Evolutionary conservation across 1,140 invertebrate species (phyloP).

Genomic region (Copidosoma floridanum): DNA sequence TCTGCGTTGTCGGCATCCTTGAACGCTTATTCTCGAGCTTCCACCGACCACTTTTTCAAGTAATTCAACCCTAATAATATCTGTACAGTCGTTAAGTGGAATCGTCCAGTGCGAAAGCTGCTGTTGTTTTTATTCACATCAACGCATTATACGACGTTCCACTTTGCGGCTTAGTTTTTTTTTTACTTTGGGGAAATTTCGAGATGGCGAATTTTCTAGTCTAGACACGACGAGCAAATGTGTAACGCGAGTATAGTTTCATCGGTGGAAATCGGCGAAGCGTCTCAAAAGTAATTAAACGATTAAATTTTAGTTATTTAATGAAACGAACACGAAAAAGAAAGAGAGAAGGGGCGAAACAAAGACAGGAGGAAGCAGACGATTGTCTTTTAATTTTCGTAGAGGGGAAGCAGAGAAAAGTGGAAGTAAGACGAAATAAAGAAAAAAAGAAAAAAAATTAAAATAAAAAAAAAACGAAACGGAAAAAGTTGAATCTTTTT

Average conservation of each 20-base stretch:
- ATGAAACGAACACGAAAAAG: conserved; percentile 8
- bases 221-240: conserved; percentile 25
- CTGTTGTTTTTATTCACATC: no score
- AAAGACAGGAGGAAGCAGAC: no score
- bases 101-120: neutral
- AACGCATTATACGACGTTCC: neutral
- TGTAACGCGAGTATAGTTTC: conserved; percentile 9
- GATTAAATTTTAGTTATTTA: conserved; percentile 24
- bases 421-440: neutral
- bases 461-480: conserved; percentile 5
- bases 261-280: conserved; percentile 16
- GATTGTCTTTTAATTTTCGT: no score
- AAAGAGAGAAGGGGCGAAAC: conserved; percentile 2
- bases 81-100: conserved; percentile 19
- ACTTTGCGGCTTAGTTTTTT: conserved; percentile 9
- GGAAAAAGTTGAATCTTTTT: conserved; percentile 8
- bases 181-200: conserved; percentile 11
- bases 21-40: conserved; percentile 23
- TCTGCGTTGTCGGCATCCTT: conserved; percentile 18
- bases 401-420: neutral
- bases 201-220: conserved; percentile 26
- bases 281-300: conserved; percentile 21
- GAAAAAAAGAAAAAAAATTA: conserved; percentile 19
- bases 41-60: conserved; percentile 11
- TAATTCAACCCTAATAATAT: no score